phyloP scores from a whole-genome alignment of 37 sponge, comb jelly and placozoan species.

The Cliona cf. orientalis region DNA sequence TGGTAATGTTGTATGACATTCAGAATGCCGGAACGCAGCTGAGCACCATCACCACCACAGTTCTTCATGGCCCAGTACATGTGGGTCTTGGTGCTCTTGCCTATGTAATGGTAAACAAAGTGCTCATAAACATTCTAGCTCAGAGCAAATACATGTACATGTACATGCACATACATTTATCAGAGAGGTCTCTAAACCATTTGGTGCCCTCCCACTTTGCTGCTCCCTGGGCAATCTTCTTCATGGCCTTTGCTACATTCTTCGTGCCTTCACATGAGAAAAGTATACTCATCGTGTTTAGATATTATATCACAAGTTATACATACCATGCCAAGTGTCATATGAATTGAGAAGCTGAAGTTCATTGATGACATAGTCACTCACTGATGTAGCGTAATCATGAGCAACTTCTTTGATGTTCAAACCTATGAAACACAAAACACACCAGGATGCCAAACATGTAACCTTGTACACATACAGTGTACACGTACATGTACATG shows the following conservation, averaged over 20 bases:
- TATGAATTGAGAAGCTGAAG: neutral
- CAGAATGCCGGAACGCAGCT: neutral
- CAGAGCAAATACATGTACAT: neutral
- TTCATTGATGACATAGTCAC: constrained; percentile 4
- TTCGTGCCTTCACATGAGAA: no score
- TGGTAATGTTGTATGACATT: constrained; percentile 19
- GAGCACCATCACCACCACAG: neutral
- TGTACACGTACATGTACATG: no score
- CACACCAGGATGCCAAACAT: no score
- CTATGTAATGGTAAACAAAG: constrained; percentile 5
- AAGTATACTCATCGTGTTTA: no score
- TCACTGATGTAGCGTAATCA: constrained; percentile 3
- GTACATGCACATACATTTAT: constrained; percentile 16
- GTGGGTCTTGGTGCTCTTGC: constrained; percentile 31
- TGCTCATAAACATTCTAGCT: neutral
- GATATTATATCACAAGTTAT: no score
- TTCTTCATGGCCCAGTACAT: constrained; percentile 42
- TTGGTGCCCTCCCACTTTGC: neutral
- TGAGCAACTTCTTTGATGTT: constrained; percentile 43
- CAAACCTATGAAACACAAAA: no score
- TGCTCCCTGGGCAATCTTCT: constrained; percentile 11
- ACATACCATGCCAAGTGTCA: constrained; percentile 48
- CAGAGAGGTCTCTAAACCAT: constrained; percentile 37
- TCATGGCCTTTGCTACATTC: constrained; percentile 15
- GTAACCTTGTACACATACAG: no score